A percentile compares a stretch with the other conserved stretches of the same genome.
Evolutionary conservation across 2,113 vertebrate species (phyloP).

Genomic region (Elaphurus davidianus): DNA sequence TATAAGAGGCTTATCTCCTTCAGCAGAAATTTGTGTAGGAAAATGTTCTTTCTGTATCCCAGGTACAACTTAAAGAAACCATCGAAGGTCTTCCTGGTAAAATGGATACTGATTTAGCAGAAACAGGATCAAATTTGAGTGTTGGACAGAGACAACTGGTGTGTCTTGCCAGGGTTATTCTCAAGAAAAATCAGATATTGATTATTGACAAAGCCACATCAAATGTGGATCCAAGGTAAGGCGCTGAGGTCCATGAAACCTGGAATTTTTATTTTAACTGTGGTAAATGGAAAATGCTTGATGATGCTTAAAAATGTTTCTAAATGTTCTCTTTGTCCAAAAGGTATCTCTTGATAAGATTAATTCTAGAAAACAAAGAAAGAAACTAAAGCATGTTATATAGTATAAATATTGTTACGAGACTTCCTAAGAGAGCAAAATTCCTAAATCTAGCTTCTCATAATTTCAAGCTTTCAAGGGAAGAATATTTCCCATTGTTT

Average conservation of each 20-base stretch:
- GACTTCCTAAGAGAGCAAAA: too few relatives aligned
- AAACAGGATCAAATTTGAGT: background rate
- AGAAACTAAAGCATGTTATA: too few relatives aligned
- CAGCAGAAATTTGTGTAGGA: background rate
- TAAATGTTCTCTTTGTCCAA: background rate
- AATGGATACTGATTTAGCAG: background rate
- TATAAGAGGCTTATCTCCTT: accelerated
- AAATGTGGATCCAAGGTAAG: background rate
- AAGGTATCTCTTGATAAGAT: background rate
- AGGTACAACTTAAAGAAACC: background rate
- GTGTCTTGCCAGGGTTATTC: background rate
- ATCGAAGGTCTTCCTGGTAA: background rate
- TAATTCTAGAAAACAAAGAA: too few relatives aligned
- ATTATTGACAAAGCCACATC: background rate
- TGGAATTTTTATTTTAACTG: background rate
- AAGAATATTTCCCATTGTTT: too few relatives aligned
- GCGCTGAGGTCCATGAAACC: background rate
- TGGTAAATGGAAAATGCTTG: accelerated
- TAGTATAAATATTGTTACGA: too few relatives aligned
- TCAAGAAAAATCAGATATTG: background rate
- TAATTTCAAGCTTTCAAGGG: too few relatives aligned
- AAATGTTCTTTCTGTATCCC: background rate
- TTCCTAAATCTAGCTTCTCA: too few relatives aligned
- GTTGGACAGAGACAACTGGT: background rate
- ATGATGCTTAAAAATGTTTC: background rate